Evolutionary conservation across 1,140 invertebrate species (phyloP).

Genomic region (Orius insidiosus): DNA sequence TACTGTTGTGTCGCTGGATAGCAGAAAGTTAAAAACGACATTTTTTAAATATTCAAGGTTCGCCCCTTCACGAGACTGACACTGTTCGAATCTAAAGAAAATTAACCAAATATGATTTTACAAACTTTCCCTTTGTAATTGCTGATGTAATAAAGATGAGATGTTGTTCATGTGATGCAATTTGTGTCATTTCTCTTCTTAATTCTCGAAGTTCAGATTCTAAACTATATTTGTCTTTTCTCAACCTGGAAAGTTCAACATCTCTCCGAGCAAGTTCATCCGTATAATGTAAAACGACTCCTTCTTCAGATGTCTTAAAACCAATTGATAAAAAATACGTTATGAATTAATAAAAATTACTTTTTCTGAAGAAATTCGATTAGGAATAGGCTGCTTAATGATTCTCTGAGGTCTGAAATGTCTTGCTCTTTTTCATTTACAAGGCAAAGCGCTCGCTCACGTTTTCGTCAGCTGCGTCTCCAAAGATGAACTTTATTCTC

Average conservation of each 20-base stretch:
- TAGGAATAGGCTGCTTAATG: slow-evolving; percentile 33
- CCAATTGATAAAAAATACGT: background rate
- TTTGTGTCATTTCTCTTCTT: slow-evolving; percentile 28
- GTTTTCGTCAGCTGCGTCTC: slow-evolving; percentile 55
- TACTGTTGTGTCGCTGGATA: slow-evolving; percentile 47
- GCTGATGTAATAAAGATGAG: slow-evolving; percentile 29
- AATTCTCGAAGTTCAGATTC: slow-evolving; percentile 48
- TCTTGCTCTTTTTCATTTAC: slow-evolving; percentile 68
- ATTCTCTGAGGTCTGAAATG: slow-evolving; percentile 43
- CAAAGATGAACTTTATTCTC: slow-evolving; percentile 37
- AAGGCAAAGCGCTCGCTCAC: slow-evolving; percentile 54
- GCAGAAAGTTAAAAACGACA: slow-evolving; percentile 65
- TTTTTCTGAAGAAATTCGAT: slow-evolving; percentile 9
- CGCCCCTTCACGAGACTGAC: slow-evolving; percentile 61
- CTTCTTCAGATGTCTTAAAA: slow-evolving; percentile 12
- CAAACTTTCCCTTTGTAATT: slow-evolving; percentile 38
- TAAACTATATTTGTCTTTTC: slow-evolving; percentile 50
- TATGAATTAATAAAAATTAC: slow-evolving; percentile 6
- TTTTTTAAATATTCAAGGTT: slow-evolving; percentile 84
- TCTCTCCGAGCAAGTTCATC: slow-evolving; percentile 67
- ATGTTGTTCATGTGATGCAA: background rate
- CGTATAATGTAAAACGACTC: slow-evolving; percentile 59
- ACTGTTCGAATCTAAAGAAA: slow-evolving; percentile 45
- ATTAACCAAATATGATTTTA: background rate
- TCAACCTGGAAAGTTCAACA: slow-evolving; percentile 52